A percentile compares a stretch with the other conserved stretches of the same genome.
Conservation (phyloP, 2,888 invertebrate species). For the Apotomis betuletana region DNA sequence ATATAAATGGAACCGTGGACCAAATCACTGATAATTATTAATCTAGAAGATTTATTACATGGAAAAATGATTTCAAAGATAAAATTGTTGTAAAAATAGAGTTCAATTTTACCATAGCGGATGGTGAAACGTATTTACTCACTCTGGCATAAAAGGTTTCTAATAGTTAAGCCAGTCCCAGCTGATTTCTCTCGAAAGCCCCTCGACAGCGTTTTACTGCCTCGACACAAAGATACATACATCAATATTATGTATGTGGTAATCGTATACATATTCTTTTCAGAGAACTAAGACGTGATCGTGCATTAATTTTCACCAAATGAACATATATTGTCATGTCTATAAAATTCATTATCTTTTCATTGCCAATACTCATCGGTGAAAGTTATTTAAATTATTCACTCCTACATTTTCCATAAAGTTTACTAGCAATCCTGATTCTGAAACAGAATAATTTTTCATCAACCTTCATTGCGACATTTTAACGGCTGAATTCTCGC, state of each 20-base stretch:
- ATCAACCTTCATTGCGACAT: background rate
- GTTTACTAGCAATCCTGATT: too few species aligned
- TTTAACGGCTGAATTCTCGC: slow-evolving; percentile 18
- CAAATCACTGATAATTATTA: slow-evolving; percentile 16
- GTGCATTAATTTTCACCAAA: slow-evolving; percentile 7
- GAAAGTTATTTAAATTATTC: background rate
- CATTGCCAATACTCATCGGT: too few species aligned
- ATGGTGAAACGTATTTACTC: too few species aligned
- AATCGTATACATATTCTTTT: slow-evolving; percentile 4
- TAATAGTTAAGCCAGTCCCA: too few species aligned
- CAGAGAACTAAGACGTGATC: slow-evolving; percentile 16
- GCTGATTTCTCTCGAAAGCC: background rate
- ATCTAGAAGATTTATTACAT: slow-evolving; percentile 9
- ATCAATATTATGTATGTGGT: background rate
- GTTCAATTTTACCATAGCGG: too few species aligned
- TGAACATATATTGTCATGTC: background rate
- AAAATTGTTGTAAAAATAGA: too few species aligned
- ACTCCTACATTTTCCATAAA: background rate
- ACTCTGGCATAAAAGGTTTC: too few species aligned
- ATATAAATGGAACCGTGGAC: slow-evolving; percentile 10
- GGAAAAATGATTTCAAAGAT: background rate
- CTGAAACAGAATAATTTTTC: background rate
- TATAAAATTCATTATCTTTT: too few species aligned
- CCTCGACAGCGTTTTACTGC: background rate
- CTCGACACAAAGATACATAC: background rate